phyloP scores from a whole-genome alignment of 2,113 vertebrate species.

The Pachyramphus minor region DNA sequence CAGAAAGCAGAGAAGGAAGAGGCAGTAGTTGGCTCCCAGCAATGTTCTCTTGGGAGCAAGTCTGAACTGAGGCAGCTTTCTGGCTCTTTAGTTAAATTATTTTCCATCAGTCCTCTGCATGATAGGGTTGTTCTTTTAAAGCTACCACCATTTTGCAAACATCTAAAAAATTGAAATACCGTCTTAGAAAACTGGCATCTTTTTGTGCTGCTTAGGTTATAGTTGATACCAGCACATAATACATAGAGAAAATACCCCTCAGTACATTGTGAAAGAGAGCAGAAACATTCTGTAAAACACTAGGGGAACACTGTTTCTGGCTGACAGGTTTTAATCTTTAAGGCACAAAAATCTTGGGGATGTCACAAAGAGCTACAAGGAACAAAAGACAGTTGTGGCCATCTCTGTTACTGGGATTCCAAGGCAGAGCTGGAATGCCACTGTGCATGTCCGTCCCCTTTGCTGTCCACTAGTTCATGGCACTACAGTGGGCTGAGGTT shows the following conservation, averaged over 20 bases:
- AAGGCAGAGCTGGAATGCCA: not conserved
- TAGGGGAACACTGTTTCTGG: not conserved
- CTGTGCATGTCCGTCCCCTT: not conserved
- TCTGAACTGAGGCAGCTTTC: conserved; percentile 48
- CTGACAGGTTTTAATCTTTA: not conserved
- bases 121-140: conserved; percentile 33
- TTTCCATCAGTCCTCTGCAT: conserved; percentile 14
- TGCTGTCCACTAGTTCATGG: not conserved
- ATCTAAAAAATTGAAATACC: not conserved
- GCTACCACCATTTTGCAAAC: conserved; percentile 2
- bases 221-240: not conserved
- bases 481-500: not conserved
- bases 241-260: not conserved
- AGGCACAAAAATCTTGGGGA: not conserved
- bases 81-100: conserved; percentile 46
- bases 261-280: not conserved
- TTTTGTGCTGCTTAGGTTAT: not conserved
- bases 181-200: not conserved
- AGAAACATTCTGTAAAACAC: not conserved
- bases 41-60: conserved; percentile 53
- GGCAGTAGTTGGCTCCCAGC: not conserved
- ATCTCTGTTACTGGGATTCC: fast-evolving
- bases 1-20: conserved; percentile 4
- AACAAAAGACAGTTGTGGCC: not conserved
- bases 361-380: not conserved